Conservation (phyloP, 92 coral and sea anemone genomes). For the Epizoanthus scotinus region DNA sequence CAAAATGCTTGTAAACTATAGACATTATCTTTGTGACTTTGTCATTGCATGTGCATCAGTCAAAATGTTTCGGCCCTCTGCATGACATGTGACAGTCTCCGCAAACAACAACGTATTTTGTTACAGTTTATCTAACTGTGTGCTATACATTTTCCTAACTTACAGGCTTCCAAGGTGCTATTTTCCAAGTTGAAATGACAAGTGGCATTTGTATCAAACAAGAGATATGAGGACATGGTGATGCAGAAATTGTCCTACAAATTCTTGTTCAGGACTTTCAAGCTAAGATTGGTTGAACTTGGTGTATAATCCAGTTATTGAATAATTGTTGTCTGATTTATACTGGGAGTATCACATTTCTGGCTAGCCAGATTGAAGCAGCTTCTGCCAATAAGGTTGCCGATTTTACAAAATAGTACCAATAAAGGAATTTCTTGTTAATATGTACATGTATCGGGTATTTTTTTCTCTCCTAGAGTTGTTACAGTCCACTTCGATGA, state of each 20-base stretch:
- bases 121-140: background rate
- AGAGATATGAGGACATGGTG: background rate
- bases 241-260: background rate
- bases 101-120: too few relatives aligned
- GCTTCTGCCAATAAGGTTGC: background rate
- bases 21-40: too few relatives aligned
- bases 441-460: background rate
- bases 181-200: constrained; percentile 84
- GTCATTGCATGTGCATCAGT: too few relatives aligned
- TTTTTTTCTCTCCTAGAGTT: background rate
- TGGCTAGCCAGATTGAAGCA: background rate
- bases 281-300: background rate
- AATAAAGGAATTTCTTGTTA: constrained; percentile 15
- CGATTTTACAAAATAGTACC: background rate
- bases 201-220: background rate
- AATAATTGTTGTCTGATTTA: background rate
- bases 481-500: too few relatives aligned
- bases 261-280: background rate
- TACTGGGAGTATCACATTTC: background rate
- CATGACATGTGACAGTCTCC: too few relatives aligned
- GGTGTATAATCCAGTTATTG: background rate
- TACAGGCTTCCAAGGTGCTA: constrained; percentile 79
- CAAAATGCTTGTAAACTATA: too few relatives aligned
- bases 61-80: too few relatives aligned
- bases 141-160: background rate